Base-by-base conservation (phyloP, 2,888 invertebrate species). In the Conops quadrifasciatus region DNA sequence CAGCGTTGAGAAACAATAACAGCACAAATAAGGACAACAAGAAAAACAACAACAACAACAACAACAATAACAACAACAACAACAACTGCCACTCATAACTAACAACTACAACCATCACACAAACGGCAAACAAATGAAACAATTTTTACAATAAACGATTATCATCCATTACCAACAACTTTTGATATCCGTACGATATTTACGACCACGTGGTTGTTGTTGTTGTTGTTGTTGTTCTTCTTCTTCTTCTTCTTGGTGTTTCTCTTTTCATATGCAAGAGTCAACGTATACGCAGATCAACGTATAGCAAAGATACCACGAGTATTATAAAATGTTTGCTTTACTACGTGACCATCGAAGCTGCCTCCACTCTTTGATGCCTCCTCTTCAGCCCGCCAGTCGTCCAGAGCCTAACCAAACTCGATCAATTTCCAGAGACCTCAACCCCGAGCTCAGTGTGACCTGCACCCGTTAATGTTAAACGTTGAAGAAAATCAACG, bases 241-340 rank as follows among this genome's bases (percentile, higher is more conserved):
- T 36, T 36, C 36, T 36, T 36, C 1, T 1, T 13, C 4, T 16
- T 58, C 26, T 21, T 53, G 21, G 19, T 53, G 49, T 21, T 53
- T 19, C 53, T 3, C 9, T 36, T 9, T 53, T 21, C 53, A 53
- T 53, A 53, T 53, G 53, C 53, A 21, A 53, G 21, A 30, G 1
- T 1, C 28, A 47, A 47, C 45, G 11, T n/a, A n/a, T n/a, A 19
- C 47, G 28, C 59, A 26, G 49, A 68, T 62, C 72, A 66, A 71
- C 15, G 65, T 67, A 66, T 75, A n/a, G n/a, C 4, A 36, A 36
- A 36, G 36, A 36, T 36, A n/a, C n/a, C n/a, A n/a, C n/a, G n/a
- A n/a, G 73, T 75, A 75, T 77, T 82, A 83, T 80, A 84, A 83
- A 81, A 82, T 84, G 85, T 85, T 84, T 84, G 84, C 82, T 84